Evolutionary conservation across 2,888 invertebrate genomes (phyloP), one percentile per base, ranked within the genome.

Genomic region (Carpatolechia fugitivella): DNA sequence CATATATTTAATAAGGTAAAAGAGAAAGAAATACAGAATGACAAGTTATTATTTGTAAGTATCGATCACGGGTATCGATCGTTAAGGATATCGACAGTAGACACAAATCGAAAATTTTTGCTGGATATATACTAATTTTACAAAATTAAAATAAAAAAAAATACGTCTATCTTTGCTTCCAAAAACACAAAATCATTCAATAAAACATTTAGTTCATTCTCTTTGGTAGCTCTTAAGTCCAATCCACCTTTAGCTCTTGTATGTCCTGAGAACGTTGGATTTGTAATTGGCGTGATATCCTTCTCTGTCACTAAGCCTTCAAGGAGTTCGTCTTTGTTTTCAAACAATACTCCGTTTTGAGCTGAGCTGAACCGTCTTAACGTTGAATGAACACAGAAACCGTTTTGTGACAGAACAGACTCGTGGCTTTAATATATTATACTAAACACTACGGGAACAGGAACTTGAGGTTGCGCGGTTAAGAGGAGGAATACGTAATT

Each of bases 281-380:
- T 70, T 68, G 80, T 85, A 86, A 86, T 87, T 87, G 87, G 81
- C 82, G 79, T 80, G 70, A 72, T 70, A 72, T 71, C 70, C 74
- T 74, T 69, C 64, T 56, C 76, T 83, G 78, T 82, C 80, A 73
- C 78, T 80, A 73, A 80, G 77, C 72, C 75, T 76, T 74, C 74
- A 77, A 75, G 75, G 70, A 65, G 66, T 69, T 33, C 18, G 78
- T 72, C 83, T 81, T 87, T 88, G 86, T 87, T 86, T 85, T 78
- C 76, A 78, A 75, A 82, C 80, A 82, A 81, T 82, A 78, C 79
- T 80, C 79, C 75, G 64, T 74, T 79, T 81, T 83, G 81, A 82
- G 73, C 20, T 83, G 81, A 82, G 73, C 20, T 79, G 74, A 76
- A 82, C 78, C 35, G 11, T 36, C 49, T 35, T 49, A 20, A 33